These are phyloP conservation scores for Eupristina koningsbergeri DNA, from an alignment of 1,140 invertebrate species.

Conservation along the genomic window DNA sequence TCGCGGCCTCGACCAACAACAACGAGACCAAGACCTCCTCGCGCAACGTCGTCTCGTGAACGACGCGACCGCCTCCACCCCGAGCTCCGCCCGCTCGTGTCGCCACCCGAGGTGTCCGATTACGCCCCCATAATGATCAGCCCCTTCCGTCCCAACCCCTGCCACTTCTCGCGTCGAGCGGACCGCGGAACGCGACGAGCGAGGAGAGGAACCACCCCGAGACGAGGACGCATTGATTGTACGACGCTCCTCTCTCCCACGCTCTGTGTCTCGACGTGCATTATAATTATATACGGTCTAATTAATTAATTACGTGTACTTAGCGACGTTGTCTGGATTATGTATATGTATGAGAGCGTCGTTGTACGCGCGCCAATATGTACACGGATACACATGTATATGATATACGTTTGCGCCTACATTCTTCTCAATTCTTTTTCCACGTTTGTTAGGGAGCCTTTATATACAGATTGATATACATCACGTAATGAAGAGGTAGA, in stretches of 20 bases:
- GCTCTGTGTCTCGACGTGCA: background rate
- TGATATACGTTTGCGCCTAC: background rate
- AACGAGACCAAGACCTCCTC: slow-evolving; percentile 59
- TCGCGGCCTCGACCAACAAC: slow-evolving; percentile 52
- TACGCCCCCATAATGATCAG: too few species aligned
- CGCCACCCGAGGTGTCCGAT: too few species aligned
- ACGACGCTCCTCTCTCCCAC: background rate
- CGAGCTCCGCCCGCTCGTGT: background rate
- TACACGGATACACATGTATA: slow-evolving; percentile 22
- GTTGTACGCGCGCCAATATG: background rate
- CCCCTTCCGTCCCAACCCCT: background rate
- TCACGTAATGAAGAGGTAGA: background rate
- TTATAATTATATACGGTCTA: background rate
- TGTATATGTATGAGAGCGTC: background rate
- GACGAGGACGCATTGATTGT: background rate
- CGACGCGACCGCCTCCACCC: background rate
- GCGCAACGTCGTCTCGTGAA: slow-evolving; percentile 73
- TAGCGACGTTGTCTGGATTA: background rate
- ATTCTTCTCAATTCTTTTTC: background rate
- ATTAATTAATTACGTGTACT: background rate
- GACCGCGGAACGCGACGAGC: background rate
- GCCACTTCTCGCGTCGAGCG: background rate
- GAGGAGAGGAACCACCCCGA: background rate
- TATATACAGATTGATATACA: background rate
- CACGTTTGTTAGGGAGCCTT: slow-evolving; percentile 8